phyloP scores from a whole-genome alignment of 1,140 invertebrate genomes.

The Apis dorsata region DNA sequence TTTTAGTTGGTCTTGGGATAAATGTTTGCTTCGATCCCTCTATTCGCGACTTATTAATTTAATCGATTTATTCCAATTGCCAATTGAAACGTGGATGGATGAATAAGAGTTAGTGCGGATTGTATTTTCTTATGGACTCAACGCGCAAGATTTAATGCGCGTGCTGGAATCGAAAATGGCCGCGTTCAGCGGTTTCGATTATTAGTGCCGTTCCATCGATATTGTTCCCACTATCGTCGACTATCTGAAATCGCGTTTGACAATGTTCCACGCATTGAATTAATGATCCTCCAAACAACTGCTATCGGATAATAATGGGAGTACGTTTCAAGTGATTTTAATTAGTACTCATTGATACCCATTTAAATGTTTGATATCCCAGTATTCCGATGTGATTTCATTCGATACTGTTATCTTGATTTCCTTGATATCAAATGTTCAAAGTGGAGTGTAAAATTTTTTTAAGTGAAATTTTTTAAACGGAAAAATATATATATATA shows the following conservation, averaged over 20 bases:
- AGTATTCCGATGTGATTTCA: background rate
- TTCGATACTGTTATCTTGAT: background rate
- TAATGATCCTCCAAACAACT: constrained; percentile 17
- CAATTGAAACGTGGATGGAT: background rate
- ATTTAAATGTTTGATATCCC: background rate
- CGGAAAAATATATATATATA: no score
- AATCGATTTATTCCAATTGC: background rate
- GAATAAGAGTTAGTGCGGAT: constrained; percentile 4
- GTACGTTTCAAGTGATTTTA: background rate
- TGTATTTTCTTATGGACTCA: background rate
- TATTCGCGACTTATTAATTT: background rate
- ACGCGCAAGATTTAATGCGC: background rate
- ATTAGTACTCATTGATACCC: background rate
- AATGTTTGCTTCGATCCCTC: no score
- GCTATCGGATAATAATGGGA: background rate
- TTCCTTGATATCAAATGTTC: no score
- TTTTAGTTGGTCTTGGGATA: no score
- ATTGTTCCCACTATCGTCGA: background rate
- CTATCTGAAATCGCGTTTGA: background rate
- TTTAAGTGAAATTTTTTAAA: no score
- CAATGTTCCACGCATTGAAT: background rate
- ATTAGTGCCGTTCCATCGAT: background rate
- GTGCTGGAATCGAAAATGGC: background rate
- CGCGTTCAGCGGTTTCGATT: background rate
- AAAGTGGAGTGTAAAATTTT: no score